phyloP scores from a whole-genome alignment of 2,797 vertebrate genomes.

The Poecilia wingei region DNA sequence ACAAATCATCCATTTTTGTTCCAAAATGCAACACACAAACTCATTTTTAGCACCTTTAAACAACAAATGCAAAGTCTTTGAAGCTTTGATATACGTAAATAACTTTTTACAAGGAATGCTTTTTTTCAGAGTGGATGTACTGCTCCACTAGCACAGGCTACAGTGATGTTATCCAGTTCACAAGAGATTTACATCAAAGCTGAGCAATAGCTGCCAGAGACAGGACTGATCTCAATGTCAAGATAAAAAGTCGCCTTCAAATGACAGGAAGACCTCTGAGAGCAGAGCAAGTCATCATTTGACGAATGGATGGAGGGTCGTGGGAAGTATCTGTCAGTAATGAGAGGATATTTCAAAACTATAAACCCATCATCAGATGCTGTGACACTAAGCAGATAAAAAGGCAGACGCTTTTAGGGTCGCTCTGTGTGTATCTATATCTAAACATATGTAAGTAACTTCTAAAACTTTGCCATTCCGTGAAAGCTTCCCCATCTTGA shows the following conservation, averaged over 20 bases:
- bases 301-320: conserved; percentile 60
- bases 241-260: conserved; percentile 37
- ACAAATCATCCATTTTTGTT: not conserved
- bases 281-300: conserved; percentile 42
- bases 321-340: conserved; percentile 69
- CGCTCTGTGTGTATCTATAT: not conserved
- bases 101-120: conserved; percentile 32
- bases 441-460: not conserved
- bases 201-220: conserved; percentile 49
- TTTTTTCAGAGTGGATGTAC: conserved; percentile 47
- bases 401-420: conserved; percentile 35
- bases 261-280: conserved; percentile 37
- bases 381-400: conserved; percentile 63
- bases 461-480: conserved; percentile 29
- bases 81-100: not conserved
- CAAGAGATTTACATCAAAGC: conserved; percentile 46
- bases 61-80: not conserved
- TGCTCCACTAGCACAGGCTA: conserved; percentile 48
- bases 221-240: conserved; percentile 27
- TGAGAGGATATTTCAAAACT: conserved; percentile 44
- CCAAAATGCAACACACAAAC: not conserved
- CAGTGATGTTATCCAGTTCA: conserved; percentile 51
- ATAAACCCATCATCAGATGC: conserved; percentile 48
- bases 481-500: conserved; percentile 31
- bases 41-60: not conserved